A percentile compares a stretch with the other conserved stretches of the same genome.
phyloP scores from a whole-genome alignment of 2,888 invertebrate species.

The Oxystoma pomonae region DNA sequence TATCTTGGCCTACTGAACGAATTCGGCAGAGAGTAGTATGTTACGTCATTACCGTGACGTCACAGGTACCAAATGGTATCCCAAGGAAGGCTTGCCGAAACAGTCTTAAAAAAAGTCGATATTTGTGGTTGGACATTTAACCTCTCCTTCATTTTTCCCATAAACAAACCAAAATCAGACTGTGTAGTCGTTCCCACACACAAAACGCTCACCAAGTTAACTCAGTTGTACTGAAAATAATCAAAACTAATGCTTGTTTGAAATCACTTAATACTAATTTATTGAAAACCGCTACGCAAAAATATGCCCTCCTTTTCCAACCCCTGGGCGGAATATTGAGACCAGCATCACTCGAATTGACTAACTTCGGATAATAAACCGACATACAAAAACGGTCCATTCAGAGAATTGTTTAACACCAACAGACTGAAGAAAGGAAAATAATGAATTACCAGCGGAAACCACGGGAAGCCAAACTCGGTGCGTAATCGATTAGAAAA shows the following conservation, averaged over 20 bases:
- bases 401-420: not conserved
- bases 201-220: not conserved
- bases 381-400: not conserved
- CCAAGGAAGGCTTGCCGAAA: too few relatives aligned
- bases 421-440: not conserved
- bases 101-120: too few relatives aligned
- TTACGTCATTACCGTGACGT: too few relatives aligned
- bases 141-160: too few relatives aligned
- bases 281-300: not conserved
- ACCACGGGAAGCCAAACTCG: not conserved
- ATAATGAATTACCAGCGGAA: not conserved
- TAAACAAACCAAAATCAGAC: too few relatives aligned
- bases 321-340: constrained; percentile 44
- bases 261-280: not conserved
- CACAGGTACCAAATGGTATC: too few relatives aligned
- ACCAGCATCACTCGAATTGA: constrained; percentile 32
- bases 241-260: not conserved
- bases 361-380: not conserved
- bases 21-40: too few relatives aligned
- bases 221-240: not conserved
- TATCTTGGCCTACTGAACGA: too few relatives aligned
- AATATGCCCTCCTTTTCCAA: constrained; percentile 27
- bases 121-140: too few relatives aligned
- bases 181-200: not conserved
- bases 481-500: not conserved